A percentile compares a stretch with the other conserved stretches of the same genome.
These are phyloP conservation scores for Drosophila emarginata DNA, from an alignment of 2,888 invertebrate species.

Conservation along the genomic window DNA sequence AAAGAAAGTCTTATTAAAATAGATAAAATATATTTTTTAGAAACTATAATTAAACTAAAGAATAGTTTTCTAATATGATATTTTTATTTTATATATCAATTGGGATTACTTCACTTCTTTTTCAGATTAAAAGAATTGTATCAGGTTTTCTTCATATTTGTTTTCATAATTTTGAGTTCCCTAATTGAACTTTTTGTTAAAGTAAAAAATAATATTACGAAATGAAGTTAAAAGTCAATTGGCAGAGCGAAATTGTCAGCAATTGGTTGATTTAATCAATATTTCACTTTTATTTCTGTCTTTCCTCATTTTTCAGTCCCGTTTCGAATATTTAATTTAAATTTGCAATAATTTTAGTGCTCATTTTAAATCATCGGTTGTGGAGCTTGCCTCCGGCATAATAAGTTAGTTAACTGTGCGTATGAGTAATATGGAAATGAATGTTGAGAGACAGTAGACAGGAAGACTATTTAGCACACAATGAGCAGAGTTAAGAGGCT, in stretches of 20 bases:
- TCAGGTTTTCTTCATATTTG: too few species aligned
- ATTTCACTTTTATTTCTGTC: constrained; percentile 40
- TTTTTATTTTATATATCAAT: too few species aligned
- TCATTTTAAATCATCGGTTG: constrained; percentile 23
- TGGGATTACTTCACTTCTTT: too few species aligned
- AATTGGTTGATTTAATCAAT: constrained; percentile 12
- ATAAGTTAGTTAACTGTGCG: constrained; percentile 61
- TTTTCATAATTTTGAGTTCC: too few species aligned
- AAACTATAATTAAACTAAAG: too few species aligned
- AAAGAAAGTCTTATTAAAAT: neutral
- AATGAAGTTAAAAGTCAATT: neutral
- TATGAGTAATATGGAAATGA: constrained; percentile 64
- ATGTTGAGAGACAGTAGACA: constrained; percentile 40
- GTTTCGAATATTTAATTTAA: constrained; percentile 62
- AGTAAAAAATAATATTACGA: neutral
- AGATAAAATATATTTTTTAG: too few species aligned
- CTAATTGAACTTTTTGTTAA: neutral
- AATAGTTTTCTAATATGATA: too few species aligned
- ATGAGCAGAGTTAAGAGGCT: constrained; percentile 30
- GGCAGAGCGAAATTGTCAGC: constrained; percentile 4
- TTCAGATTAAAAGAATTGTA: too few species aligned
- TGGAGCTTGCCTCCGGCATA: constrained; percentile 20
- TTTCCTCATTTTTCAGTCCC: constrained; percentile 4
- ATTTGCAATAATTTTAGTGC: constrained; percentile 55
- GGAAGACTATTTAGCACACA: constrained; percentile 75